Evolutionary conservation across 2,888 invertebrate genomes (phyloP).

Genomic region (Trachelus troglodyta): DNA sequence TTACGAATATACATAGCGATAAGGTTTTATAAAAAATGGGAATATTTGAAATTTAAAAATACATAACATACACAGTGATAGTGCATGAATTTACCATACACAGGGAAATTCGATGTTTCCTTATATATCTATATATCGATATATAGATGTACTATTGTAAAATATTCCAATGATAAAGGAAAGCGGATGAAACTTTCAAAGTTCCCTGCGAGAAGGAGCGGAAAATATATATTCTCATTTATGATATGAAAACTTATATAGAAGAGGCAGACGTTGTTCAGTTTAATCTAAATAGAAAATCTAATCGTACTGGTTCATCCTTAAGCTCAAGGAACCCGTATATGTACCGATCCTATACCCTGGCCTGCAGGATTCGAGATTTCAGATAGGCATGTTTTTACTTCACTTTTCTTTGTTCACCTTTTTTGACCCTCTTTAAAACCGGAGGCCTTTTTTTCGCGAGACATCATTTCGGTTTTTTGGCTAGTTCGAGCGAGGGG

Average conservation of each 20-base stretch:
- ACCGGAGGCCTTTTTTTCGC: slow-evolving; percentile 2
- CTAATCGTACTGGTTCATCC: slow-evolving; percentile 15
- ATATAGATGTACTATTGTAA: too few species aligned
- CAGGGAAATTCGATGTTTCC: background rate
- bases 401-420: background rate
- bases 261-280: background rate
- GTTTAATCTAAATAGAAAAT: slow-evolving; percentile 19
- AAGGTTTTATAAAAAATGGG: background rate
- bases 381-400: background rate
- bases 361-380: background rate
- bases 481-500: slow-evolving; percentile 16
- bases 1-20: background rate
- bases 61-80: background rate
- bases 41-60: background rate
- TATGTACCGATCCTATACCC: background rate
- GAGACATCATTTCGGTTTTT: slow-evolving; percentile 41
- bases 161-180: background rate
- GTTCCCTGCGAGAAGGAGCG: background rate
- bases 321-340: background rate
- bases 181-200: background rate
- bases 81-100: background rate
- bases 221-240: background rate
- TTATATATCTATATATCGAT: background rate
- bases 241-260: background rate
- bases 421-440: background rate